These are phyloP conservation scores for Stenodera caucasica DNA, from an alignment of 2,888 invertebrate genomes.

Conservation along the genomic window DNA sequence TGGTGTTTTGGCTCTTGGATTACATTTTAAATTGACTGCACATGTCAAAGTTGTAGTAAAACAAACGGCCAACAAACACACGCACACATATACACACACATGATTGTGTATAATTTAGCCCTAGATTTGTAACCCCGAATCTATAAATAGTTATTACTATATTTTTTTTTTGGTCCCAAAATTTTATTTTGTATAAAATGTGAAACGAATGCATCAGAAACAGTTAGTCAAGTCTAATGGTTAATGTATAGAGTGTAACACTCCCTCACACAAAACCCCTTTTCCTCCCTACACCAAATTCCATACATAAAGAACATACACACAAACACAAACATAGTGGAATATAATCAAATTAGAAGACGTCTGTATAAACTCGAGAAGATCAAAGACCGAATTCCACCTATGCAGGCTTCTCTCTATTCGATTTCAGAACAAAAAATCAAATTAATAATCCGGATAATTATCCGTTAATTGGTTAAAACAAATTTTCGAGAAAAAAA, in stretches of 20 bases:
- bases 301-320: neutral
- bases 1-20: constrained; percentile 5
- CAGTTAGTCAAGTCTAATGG: constrained; percentile 19
- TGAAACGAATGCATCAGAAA: constrained; percentile 19
- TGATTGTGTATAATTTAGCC: neutral
- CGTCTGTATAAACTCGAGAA: constrained; percentile 22
- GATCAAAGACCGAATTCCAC: constrained; percentile 21
- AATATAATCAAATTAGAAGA: constrained; percentile 22
- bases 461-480: too few relatives aligned
- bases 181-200: neutral
- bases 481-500: too few relatives aligned
- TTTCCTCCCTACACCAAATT: neutral
- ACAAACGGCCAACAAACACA: neutral
- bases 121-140: neutral
- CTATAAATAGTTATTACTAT: neutral
- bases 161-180: neutral
- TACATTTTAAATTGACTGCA: constrained; percentile 8
- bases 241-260: constrained; percentile 29
- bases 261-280: constrained; percentile 11
- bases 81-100: neutral
- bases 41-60: constrained; percentile 7
- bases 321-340: neutral
- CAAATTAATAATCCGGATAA: too few relatives aligned
- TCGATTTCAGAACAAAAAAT: too few relatives aligned
- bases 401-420: too few relatives aligned